Evolutionary conservation across 2,113 vertebrate genomes (phyloP), one percentile per base, ranked within the genome.

Genomic region (Megaptera novaeangliae): DNA sequence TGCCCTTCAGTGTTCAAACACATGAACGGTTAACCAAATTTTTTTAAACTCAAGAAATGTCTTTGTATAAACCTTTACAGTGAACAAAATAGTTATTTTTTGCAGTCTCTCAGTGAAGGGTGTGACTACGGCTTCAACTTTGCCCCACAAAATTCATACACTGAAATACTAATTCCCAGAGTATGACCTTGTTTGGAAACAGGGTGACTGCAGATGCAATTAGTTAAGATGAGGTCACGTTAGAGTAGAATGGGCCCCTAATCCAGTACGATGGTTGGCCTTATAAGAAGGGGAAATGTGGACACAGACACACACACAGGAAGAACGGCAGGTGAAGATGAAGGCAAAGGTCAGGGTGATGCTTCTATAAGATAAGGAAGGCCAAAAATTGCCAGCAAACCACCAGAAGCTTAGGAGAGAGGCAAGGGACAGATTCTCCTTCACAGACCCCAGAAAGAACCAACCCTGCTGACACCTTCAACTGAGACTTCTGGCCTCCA

Each of bases 1-100:
- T 84, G 97, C 97, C 98, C 0, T 98, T 97, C 88, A 95, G 97
- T 97, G 97, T 98, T 52, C 92, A 98, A 81, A 97, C 34, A 63
- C 0, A 3, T n/a, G 39, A 98, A 98, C 20, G 96, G 92, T 78
- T 0, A 83, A 36, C 18, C 89, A 71, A 25, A 21, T 8, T n/a
- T 71, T 71, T 61, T 25, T 71, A 68, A 69, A 74, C 41, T n/a
- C 20, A 31, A 95, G 82, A 77, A 96, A 68, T n/a, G 71, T 44
- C 63, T 71, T 87, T 39, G 1, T 10, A 49, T 41, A 31, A 55
- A 15, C 49, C 59, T 78, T 13, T 31, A 57, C 29, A 36, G 78
- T 88, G n/a, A 72, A 71, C n/a, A 88, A 39, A 61, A 68, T 1
- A 94, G 44, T 9, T 92, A n/a, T 88, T 94, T 96, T 61, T 71